These are phyloP conservation scores for Tridacna crocea DNA, from an alignment of 2,888 invertebrate genomes.

Conservation along the genomic window DNA sequence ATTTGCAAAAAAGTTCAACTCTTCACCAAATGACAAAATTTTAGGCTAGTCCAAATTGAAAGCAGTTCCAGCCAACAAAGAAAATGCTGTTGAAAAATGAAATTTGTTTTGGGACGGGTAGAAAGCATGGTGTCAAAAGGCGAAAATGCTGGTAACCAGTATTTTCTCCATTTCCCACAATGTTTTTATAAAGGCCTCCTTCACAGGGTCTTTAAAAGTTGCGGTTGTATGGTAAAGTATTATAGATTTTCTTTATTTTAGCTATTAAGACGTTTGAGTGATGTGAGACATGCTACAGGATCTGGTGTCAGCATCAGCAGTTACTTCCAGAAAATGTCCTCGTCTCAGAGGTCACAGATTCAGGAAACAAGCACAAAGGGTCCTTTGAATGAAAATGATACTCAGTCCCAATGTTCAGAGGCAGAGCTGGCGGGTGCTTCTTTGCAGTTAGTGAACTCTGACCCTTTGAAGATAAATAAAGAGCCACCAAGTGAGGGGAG, in stretches of 20 bases:
- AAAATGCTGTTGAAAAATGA: no score
- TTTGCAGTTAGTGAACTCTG: background rate
- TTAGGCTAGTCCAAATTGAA: no score
- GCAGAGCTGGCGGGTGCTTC: background rate
- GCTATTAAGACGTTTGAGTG: slow-evolving; percentile 43
- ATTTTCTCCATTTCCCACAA: no score
- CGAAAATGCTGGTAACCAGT: no score
- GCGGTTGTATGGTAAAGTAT: no score
- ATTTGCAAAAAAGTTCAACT: no score
- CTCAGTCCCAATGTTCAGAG: background rate
- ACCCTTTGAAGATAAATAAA: background rate
- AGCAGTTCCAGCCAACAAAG: no score
- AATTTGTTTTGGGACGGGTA: no score
- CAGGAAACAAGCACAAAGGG: background rate
- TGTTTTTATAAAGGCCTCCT: no score
- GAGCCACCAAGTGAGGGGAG: slow-evolving; percentile 51
- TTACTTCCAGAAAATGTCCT: slow-evolving; percentile 61
- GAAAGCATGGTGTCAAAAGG: no score
- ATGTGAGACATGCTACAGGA: slow-evolving; percentile 38
- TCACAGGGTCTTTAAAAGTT: no score
- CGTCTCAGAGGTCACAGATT: slow-evolving; percentile 28
- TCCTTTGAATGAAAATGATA: background rate
- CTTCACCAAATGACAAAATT: no score
- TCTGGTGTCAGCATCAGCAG: slow-evolving; percentile 62
- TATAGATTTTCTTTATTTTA: slow-evolving; percentile 9